Evolutionary conservation across 2,797 vertebrate species (phyloP).

Genomic region (Thunnus albacares): DNA sequence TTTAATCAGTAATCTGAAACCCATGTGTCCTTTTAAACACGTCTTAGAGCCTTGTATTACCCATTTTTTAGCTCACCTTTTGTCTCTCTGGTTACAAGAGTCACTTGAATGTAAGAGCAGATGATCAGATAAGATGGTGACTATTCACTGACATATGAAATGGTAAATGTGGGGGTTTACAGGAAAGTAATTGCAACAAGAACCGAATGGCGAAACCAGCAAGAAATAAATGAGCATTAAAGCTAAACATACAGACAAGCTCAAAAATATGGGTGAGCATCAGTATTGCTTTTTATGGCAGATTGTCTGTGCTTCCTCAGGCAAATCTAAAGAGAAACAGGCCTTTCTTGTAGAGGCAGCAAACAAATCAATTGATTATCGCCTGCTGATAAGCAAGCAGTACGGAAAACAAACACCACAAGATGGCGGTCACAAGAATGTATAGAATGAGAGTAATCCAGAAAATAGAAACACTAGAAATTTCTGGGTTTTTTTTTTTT

Average conservation of each 20-base stretch:
- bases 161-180: not conserved
- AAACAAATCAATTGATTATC: no score
- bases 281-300: constrained; percentile 49
- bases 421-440: no score
- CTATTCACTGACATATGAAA: constrained; percentile 6
- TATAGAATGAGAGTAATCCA: no score
- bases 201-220: constrained; percentile 11
- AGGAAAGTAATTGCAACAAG: constrained; percentile 14
- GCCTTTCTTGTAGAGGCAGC: no score
- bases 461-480: no score
- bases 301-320: not conserved
- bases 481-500: no score
- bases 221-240: constrained; percentile 41
- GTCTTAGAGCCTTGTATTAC: not conserved
- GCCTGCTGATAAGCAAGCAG: no score
- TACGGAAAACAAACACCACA: no score
- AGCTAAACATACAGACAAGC: constrained; percentile 4
- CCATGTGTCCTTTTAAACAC: not conserved
- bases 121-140: not conserved
- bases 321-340: no score
- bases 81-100: constrained; percentile 4
- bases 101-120: constrained; percentile 22
- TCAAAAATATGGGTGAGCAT: constrained; percentile 60
- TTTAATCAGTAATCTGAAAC: not conserved
- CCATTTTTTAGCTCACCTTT: not conserved